phyloP scores from a whole-genome alignment of 2,113 vertebrate species.

The Oreotrochilus melanogaster region DNA sequence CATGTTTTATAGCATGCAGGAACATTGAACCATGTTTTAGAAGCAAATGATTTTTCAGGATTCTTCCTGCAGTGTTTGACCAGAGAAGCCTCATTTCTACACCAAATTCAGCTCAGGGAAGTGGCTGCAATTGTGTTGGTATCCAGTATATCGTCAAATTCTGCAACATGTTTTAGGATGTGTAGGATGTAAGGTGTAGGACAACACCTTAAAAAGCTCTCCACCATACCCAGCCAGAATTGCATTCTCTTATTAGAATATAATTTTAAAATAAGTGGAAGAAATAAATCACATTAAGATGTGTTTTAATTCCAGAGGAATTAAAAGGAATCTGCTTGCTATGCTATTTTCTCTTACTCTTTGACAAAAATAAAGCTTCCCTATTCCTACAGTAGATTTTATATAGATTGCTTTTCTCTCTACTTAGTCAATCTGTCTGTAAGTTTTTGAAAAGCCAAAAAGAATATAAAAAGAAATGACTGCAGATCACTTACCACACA shows the following conservation, averaged over 20 bases:
- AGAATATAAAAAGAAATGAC: conserved; percentile 34
- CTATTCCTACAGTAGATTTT: conserved; percentile 37
- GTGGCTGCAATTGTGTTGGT: neutral
- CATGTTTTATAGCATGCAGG: neutral
- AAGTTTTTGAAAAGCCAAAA: conserved; percentile 32
- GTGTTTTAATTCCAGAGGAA: neutral
- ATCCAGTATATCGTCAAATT: neutral
- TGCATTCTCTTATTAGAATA: neutral
- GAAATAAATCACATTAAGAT: neutral
- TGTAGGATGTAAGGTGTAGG: neutral
- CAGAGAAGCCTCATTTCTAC: neutral
- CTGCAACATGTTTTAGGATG: neutral
- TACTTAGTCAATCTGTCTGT: conserved; percentile 46
- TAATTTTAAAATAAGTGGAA: neutral
- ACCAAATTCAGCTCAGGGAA: neutral
- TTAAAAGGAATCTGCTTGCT: conserved; percentile 34
- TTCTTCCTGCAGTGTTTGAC: neutral
- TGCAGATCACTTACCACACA: conserved; percentile 35
- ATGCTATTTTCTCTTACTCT: conserved; percentile 28
- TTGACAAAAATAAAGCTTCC: neutral
- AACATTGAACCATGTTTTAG: neutral
- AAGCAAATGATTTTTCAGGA: neutral
- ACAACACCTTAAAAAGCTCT: neutral
- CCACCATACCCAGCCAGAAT: neutral
- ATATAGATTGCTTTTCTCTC: conserved; percentile 37